A percentile compares a stretch with the other conserved stretches of the same genome.
Conservation (phyloP, 2,797 vertebrate species). For the Lycodopsis pacificus region DNA sequence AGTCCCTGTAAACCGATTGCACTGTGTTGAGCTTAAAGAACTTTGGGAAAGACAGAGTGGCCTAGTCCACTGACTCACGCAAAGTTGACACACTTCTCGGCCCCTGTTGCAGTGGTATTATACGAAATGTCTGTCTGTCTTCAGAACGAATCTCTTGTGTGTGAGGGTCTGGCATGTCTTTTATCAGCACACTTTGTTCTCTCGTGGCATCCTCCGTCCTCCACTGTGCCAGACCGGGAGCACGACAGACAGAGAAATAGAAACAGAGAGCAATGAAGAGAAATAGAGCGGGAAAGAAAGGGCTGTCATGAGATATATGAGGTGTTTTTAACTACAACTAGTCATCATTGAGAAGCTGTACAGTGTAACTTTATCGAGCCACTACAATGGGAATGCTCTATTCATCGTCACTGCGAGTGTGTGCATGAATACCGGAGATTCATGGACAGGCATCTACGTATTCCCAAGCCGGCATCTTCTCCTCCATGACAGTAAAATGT, state of each 20-base stretch:
- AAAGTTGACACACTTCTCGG: constrained; percentile 45
- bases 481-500: constrained; percentile 24
- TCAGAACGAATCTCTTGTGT: constrained; percentile 56
- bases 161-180: constrained; percentile 61
- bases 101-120: constrained; percentile 53
- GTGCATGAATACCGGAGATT: neutral
- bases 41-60: constrained; percentile 34
- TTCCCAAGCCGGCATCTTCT: constrained; percentile 1
- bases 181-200: constrained; percentile 73
- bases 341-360: constrained; percentile 5
- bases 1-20: constrained; percentile 26
- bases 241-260: constrained; percentile 44
- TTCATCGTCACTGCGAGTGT: neutral
- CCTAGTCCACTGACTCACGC: constrained; percentile 33
- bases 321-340: neutral
- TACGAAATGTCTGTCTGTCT: constrained; percentile 58
- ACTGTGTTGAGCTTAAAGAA: constrained; percentile 35
- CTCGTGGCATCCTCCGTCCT: constrained; percentile 55
- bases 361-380: neutral
- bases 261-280: constrained; percentile 50
- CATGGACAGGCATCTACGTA: neutral
- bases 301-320: constrained; percentile 37
- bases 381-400: neutral
- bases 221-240: constrained; percentile 53
- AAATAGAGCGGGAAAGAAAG: constrained; percentile 30